Evolutionary conservation across 2,797 vertebrate genomes (phyloP).

Genomic region (Microctenopoma stevenorrisi): DNA sequence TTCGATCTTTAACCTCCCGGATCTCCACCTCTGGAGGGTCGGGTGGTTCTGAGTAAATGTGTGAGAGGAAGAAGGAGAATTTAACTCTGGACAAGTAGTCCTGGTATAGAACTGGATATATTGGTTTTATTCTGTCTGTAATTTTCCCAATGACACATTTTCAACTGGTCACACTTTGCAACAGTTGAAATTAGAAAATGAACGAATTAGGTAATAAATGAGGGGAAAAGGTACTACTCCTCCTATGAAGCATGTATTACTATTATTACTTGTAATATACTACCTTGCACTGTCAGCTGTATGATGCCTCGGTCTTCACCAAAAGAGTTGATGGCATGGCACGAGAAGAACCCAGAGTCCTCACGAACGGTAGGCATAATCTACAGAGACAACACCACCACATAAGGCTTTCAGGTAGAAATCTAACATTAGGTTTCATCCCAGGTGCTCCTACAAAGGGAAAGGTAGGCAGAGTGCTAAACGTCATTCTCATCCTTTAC

Average conservation of each 20-base stretch:
- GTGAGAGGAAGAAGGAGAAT: conserved; percentile 11
- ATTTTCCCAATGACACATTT: conserved; percentile 36
- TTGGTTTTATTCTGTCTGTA: conserved; percentile 24
- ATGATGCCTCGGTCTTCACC: conserved; percentile 98
- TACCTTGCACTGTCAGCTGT: conserved; percentile 97
- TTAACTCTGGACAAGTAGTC: neutral
- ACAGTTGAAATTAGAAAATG: conserved; percentile 39
- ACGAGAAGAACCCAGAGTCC: conserved; percentile 99
- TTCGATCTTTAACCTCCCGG: conserved; percentile 94
- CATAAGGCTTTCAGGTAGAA: conserved; percentile 19
- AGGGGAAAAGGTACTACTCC: conserved; percentile 6
- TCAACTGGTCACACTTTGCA: conserved; percentile 8
- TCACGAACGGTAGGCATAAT: conserved; percentile 97
- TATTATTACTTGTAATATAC: too few relatives aligned
- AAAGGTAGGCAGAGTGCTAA: neutral
- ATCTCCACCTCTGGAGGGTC: conserved; percentile 98
- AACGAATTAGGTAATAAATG: conserved; percentile 41
- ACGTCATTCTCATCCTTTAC: conserved; percentile 15
- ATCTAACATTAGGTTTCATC: conserved; percentile 8
- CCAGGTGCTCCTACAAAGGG: neutral
- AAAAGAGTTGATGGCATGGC: conserved; percentile 98
- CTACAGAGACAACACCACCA: conserved; percentile 71
- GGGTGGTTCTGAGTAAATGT: conserved; percentile 88
- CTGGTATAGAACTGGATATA: conserved; percentile 24
- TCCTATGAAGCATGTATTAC: too few relatives aligned